These are phyloP conservation scores for Amphiura filiformis DNA, from an alignment of 35 echinoderm and acorn worm genomes.

Conservation along the genomic window DNA sequence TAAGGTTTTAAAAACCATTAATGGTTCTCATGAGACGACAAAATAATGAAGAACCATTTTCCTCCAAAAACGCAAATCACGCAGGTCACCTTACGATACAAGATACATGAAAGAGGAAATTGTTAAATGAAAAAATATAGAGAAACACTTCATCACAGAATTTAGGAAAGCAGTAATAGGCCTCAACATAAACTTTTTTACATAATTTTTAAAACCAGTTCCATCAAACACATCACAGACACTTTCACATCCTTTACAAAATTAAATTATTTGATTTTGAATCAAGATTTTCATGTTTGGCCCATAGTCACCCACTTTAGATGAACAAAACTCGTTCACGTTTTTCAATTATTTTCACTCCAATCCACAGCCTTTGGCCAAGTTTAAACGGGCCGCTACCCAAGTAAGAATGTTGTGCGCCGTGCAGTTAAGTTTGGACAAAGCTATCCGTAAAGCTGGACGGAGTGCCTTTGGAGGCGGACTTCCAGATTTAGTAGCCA, in stretches of 20 bases:
- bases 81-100: too few relatives aligned
- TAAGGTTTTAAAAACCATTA: too few relatives aligned
- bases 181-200: constrained; percentile 13
- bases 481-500: constrained; percentile 69
- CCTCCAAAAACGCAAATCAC: too few relatives aligned
- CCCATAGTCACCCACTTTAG: neutral
- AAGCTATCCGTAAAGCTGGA: constrained; percentile 71
- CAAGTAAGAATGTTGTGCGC: constrained; percentile 85
- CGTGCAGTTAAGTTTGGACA: constrained; percentile 75
- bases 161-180: neutral
- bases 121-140: too few relatives aligned
- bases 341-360: neutral
- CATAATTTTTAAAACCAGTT: neutral
- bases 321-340: too few relatives aligned
- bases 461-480: constrained; percentile 63
- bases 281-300: neutral
- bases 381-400: constrained; percentile 62
- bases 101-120: too few relatives aligned
- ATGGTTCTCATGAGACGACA: too few relatives aligned
- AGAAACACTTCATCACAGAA: too few relatives aligned
- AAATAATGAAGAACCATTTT: too few relatives aligned
- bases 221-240: neutral
- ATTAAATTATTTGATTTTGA: neutral
- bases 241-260: neutral
- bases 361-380: constrained; percentile 51